Evolutionary conservation across 2,888 invertebrate genomes (phyloP).

Genomic region (Rhyacophila evoluta): DNA sequence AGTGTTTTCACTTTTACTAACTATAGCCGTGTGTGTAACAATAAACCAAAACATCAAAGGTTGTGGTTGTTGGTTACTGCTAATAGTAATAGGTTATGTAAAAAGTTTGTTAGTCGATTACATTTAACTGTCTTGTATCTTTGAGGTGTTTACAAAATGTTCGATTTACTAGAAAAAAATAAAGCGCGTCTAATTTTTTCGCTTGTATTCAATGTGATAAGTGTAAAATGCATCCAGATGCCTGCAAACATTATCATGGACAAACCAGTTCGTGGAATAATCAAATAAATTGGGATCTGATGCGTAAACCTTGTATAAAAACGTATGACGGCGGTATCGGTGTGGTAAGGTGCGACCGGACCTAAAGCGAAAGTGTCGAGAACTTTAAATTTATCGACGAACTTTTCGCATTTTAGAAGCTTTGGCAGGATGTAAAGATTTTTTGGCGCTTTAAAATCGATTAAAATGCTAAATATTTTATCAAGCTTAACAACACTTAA

Average conservation of each 20-base stretch:
- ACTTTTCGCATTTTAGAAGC: not conserved
- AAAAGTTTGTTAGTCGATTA: no score
- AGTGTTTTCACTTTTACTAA: no score
- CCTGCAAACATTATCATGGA: slow-evolving; percentile 5
- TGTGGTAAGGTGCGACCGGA: not conserved
- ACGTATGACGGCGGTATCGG: slow-evolving; percentile 21
- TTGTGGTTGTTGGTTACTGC: no score
- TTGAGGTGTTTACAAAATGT: not conserved
- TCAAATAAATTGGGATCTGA: slow-evolving; percentile 50
- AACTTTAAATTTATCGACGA: slow-evolving; percentile 25
- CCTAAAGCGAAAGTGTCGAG: not conserved
- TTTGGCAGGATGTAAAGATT: not conserved
- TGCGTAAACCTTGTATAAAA: slow-evolving; percentile 50
- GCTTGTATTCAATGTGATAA: not conserved
- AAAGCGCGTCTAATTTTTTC: not conserved
- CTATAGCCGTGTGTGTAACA: no score
- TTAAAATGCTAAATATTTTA: not conserved
- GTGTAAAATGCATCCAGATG: not conserved
- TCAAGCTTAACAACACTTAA: not conserved
- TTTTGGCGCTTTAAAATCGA: not conserved
- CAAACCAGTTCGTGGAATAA: slow-evolving; percentile 46
- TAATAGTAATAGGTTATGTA: no score
- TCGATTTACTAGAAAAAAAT: not conserved
- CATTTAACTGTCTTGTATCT: no score
- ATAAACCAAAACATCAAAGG: no score